Evolutionary conservation across 2,113 vertebrate species (phyloP).

Genomic region (Hemibagrus wyckioides): DNA sequence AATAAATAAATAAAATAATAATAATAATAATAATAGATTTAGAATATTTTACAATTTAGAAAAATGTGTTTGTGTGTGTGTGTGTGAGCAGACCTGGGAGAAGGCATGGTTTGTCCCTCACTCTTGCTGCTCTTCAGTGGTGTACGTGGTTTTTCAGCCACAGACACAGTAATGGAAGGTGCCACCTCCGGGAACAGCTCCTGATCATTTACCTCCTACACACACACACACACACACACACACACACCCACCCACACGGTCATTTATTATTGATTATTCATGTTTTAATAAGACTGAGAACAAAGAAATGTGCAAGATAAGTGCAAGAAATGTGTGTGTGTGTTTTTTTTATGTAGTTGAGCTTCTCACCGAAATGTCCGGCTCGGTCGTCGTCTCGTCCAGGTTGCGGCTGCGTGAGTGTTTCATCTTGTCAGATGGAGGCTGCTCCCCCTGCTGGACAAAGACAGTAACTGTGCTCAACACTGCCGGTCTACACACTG

Average conservation of each 20-base stretch:
- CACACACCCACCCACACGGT: not conserved
- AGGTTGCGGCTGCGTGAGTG: slow-evolving; percentile 79
- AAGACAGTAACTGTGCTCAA: slow-evolving; percentile 29
- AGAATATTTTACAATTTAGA: too few species aligned
- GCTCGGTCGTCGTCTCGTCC: slow-evolving; percentile 79
- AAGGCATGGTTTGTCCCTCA: slow-evolving; percentile 78
- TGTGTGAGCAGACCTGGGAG: slow-evolving; percentile 74
- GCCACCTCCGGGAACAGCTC: slow-evolving; percentile 77
- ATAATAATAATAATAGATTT: too few species aligned
- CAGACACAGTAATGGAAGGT: slow-evolving; percentile 78
- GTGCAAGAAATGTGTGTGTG: not conserved
- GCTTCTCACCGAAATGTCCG: slow-evolving; percentile 75
- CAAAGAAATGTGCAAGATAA: not conserved
- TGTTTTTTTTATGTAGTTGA: not conserved
- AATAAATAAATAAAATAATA: too few species aligned
- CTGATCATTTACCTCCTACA: slow-evolving; percentile 80
- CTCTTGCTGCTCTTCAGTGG: slow-evolving; percentile 81
- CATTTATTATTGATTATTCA: not conserved
- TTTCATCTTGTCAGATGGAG: slow-evolving; percentile 80
- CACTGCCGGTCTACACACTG: not conserved
- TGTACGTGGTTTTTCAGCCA: slow-evolving; percentile 83
- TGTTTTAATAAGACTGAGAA: not conserved
- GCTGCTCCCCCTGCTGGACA: slow-evolving; percentile 74
- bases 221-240: slow-evolving; percentile 53
- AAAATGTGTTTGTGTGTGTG: slow-evolving; percentile 2